Evolutionary conservation across 2,113 vertebrate species (phyloP), one percentile per base, ranked within the genome.

Genomic region (Orycteropus afer): DNA sequence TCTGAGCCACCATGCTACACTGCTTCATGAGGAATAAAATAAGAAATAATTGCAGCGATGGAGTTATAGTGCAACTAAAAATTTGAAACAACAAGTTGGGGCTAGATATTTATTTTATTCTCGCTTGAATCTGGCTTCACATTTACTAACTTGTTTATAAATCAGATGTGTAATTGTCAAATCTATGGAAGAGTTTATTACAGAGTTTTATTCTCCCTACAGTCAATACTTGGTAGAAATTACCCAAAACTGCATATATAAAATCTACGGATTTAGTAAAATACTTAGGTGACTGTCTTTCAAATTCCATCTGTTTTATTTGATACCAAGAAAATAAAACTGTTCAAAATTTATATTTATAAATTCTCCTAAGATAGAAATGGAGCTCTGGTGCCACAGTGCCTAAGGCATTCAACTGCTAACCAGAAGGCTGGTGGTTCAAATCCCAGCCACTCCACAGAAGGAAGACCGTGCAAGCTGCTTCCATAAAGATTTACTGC

Each of bases 111-210:
- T 29, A 57, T 79, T 79, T 92, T 65, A 79, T 65, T 79, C 49
- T 92, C 57, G 20, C 77, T 87, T 95, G 45, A 87, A 63, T 87
- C 10, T 95, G 22, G 23, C 63, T 63, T 92, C 40, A 80, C 74
- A 77, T 49, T 77, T 49, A 74, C 27, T 63, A 87, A 92, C 29
- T 90, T 55, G 63, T 20, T 11, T 83, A 3, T 25, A 84, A 10
- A 91, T 59, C 47, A 3, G 51, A 77, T 32, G 57, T 40, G 34
- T 47, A 77, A 83, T 83, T 63, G 86, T 34, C 89, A 88, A 73
- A 67, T 18, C 10, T 45, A 93, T 7, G 86, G 37, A 88, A 51
- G n/a, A 92, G 34, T 74, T 91, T 45, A 87, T 90, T 76, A 22
- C 23, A 51, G 20, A 29, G 47, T 34, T 42, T 42, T 40, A 27